These are phyloP conservation scores for Druceiella hillmani DNA, from an alignment of 2,888 invertebrate species.

Conservation along the genomic window DNA sequence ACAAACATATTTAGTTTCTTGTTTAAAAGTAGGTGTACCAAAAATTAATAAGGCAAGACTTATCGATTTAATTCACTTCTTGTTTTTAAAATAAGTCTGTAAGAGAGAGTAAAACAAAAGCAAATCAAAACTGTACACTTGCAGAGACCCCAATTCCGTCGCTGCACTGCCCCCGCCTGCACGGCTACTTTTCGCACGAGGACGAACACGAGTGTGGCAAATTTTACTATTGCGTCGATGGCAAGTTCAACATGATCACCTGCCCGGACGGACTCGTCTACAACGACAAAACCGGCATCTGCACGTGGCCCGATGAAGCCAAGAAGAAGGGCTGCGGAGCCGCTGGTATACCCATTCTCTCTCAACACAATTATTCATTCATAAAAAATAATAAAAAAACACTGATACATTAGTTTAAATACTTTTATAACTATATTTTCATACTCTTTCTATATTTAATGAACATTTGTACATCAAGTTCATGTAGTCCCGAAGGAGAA, in stretches of 20 bases:
- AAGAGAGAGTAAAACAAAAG: too few relatives aligned
- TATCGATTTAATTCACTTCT: too few relatives aligned
- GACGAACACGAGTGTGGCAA: constrained; percentile 73
- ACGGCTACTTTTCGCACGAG: constrained; percentile 85
- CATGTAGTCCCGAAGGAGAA: too few relatives aligned
- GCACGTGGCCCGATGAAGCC: constrained; percentile 90
- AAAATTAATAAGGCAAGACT: too few relatives aligned
- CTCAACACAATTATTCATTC: background rate
- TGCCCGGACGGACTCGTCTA: constrained; percentile 85
- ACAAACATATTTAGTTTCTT: too few relatives aligned
- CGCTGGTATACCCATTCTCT: constrained; percentile 53
- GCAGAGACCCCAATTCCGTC: constrained; percentile 68
- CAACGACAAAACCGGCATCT: constrained; percentile 83
- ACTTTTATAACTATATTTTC: too few relatives aligned
- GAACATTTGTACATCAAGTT: too few relatives aligned
- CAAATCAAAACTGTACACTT: too few relatives aligned
- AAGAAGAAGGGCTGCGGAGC: constrained; percentile 82
- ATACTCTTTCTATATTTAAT: too few relatives aligned
- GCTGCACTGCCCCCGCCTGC: constrained; percentile 71
- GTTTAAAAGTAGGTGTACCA: too few relatives aligned
- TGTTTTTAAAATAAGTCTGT: too few relatives aligned
- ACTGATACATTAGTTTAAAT: too few relatives aligned
- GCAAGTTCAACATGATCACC: constrained; percentile 83
- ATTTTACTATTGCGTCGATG: constrained; percentile 87
- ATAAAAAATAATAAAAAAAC: constrained; percentile 1